Evolutionary conservation across 2,797 vertebrate species (phyloP).

Genomic region (Muscicapa striata): DNA sequence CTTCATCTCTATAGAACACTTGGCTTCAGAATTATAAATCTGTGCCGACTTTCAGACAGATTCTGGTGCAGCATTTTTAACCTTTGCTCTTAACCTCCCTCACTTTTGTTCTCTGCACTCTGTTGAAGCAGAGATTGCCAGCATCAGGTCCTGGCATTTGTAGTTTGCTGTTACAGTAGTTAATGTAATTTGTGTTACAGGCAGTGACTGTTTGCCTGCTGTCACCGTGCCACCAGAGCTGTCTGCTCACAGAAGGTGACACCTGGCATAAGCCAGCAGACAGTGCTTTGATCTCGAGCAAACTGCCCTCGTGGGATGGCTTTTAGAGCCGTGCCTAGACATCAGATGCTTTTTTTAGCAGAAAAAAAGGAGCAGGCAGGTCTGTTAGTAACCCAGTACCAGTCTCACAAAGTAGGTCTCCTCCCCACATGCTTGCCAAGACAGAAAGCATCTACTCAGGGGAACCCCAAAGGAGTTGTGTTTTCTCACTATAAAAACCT

Average conservation of each 20-base stretch:
- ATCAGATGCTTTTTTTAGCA: not conserved
- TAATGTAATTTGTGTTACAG: not conserved
- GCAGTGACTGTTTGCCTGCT: not conserved
- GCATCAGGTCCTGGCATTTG: not conserved
- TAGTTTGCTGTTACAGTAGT: not conserved
- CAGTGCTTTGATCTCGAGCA: not conserved
- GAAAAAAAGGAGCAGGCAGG: not conserved
- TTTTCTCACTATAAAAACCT: not conserved
- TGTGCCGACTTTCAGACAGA: not conserved
- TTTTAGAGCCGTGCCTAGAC: not conserved
- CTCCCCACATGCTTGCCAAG: not conserved
- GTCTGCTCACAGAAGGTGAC: not conserved
- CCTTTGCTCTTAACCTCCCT: not conserved
- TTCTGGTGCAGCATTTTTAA: not conserved
- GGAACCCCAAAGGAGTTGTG: not conserved
- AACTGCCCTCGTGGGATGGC: not conserved
- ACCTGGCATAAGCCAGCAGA: not conserved
- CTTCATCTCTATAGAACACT: not conserved
- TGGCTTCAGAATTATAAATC: not conserved
- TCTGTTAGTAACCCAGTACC: not conserved
- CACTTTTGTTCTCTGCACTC: not conserved
- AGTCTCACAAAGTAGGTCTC: not conserved
- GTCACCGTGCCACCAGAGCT: not conserved
- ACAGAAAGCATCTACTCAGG: not conserved
- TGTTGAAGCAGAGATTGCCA: not conserved